Evolutionary conservation across 2,888 invertebrate genomes (phyloP).

Genomic region (Mycogona germanica): DNA sequence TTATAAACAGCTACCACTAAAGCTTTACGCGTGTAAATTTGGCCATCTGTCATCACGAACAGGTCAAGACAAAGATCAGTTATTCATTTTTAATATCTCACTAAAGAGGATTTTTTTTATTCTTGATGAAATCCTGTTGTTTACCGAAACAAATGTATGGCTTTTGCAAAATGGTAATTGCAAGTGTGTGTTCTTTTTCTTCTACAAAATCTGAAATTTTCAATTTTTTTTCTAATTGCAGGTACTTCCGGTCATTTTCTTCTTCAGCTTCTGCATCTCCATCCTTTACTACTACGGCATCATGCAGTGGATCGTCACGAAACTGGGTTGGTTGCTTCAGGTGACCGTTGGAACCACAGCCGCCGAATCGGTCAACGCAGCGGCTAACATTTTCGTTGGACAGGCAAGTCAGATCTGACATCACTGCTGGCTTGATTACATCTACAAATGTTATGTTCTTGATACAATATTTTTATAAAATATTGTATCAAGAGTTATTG

Average conservation of each 20-base stretch:
- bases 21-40: too few relatives aligned
- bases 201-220: too few relatives aligned
- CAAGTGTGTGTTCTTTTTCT: too few relatives aligned
- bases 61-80: too few relatives aligned
- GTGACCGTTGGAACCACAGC: slow-evolving; percentile 39
- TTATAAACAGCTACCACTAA: too few relatives aligned
- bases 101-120: too few relatives aligned
- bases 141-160: too few relatives aligned
- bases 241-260: slow-evolving; percentile 38
- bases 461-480: neutral
- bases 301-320: slow-evolving; percentile 37
- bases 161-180: neutral
- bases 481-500: neutral
- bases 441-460: too few relatives aligned
- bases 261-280: slow-evolving; percentile 38
- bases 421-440: too few relatives aligned
- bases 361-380: slow-evolving; percentile 41
- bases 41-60: too few relatives aligned
- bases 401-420: slow-evolving; percentile 30
- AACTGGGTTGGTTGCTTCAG: slow-evolving; percentile 36
- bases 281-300: slow-evolving; percentile 38
- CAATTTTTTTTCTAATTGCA: slow-evolving; percentile 4
- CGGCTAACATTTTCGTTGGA: slow-evolving; percentile 41
- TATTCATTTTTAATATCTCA: too few relatives aligned
- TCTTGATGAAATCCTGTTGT: too few relatives aligned